Evolutionary conservation across 1,140 invertebrate genomes (phyloP).

Genomic region (Heliconius nattereri): DNA sequence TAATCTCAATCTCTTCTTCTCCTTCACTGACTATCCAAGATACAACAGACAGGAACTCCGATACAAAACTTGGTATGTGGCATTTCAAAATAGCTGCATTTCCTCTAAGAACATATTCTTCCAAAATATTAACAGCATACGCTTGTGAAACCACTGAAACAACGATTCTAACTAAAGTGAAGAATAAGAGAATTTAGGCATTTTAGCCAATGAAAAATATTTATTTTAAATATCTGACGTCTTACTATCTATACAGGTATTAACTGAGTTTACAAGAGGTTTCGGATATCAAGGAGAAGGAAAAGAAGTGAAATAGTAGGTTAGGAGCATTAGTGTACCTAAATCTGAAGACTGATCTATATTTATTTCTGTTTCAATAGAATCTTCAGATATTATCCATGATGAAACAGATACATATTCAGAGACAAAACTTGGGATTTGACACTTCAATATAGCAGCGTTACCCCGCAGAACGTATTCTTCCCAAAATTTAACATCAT

Average conservation of each 20-base stretch:
- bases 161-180: constrained; percentile 50
- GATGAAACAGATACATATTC: constrained; percentile 90
- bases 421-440: constrained; percentile 92
- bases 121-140: constrained; percentile 94
- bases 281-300: constrained; percentile 5
- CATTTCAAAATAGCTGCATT: constrained; percentile 95
- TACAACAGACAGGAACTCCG: constrained; percentile 91
- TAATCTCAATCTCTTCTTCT: constrained; percentile 68
- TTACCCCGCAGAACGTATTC: constrained; percentile 93
- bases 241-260: neutral
- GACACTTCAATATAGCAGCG: constrained; percentile 92
- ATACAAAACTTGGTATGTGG: constrained; percentile 95
- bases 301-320: neutral
- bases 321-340: constrained; percentile 49
- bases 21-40: constrained; percentile 91
- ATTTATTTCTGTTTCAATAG: constrained; percentile 74
- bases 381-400: constrained; percentile 85
- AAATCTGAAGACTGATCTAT: constrained; percentile 59
- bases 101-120: constrained; percentile 93
- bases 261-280: neutral
- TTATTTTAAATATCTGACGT: neutral
- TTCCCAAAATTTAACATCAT: constrained; percentile 93
- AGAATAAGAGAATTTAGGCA: constrained; percentile 26
- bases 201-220: constrained; percentile 24
- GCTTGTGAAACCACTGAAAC: constrained; percentile 93